Conservation (phyloP, 2,888 invertebrate species). For the Acrocyrtus sp. region DNA sequence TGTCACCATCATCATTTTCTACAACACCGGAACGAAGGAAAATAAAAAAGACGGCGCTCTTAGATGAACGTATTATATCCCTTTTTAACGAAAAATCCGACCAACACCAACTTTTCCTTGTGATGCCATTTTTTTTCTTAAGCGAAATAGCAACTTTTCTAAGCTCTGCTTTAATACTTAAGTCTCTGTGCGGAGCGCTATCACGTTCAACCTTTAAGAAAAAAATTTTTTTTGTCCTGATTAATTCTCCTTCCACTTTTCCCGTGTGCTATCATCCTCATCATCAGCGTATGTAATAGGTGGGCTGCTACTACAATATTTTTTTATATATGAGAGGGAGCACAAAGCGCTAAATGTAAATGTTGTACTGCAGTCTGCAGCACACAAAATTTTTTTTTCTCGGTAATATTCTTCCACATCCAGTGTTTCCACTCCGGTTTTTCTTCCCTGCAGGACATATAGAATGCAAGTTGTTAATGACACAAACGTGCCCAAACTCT, state of each 20-base stretch:
- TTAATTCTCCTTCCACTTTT: constrained; percentile 26
- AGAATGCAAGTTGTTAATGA: constrained; percentile 45
- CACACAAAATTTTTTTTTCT: background rate
- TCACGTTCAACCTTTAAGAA: constrained; percentile 42
- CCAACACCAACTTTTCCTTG: no score
- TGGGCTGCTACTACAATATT: no score
- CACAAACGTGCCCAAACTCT: constrained; percentile 49
- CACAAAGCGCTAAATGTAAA: no score
- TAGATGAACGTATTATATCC: no score
- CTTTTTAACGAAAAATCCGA: no score
- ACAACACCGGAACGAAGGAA: no score
- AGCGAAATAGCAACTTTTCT: constrained; percentile 6
- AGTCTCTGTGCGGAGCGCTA: no score
- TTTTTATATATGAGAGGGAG: no score
- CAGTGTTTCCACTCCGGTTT: background rate
- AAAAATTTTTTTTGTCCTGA: constrained; percentile 45
- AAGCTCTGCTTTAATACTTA: constrained; percentile 14
- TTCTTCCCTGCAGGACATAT: constrained; percentile 32
- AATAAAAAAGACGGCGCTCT: no score
- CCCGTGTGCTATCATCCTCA: background rate
- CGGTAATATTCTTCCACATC: background rate
- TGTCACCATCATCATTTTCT: no score
- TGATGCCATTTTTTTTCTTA: no score
- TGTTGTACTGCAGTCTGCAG: constrained; percentile 6
- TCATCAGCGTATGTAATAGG: background rate